Base-by-base conservation (phyloP, 2,888 invertebrate genomes). In the Erynnis tages region DNA sequence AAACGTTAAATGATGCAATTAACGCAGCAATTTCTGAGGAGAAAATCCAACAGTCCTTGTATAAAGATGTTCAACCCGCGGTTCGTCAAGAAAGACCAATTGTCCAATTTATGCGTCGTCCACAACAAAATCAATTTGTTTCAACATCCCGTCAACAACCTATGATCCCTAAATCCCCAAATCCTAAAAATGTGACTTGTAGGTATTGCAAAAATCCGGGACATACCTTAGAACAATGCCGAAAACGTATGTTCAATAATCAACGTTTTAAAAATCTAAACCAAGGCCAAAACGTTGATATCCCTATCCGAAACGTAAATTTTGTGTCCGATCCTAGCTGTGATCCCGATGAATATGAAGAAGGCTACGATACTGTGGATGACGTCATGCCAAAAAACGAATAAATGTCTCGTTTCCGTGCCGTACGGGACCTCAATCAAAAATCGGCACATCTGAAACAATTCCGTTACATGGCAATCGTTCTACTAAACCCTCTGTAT, bases 171-270 rank as follows among this genome's bases (percentile, higher is more conserved):
- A 7, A 27, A 2, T 7, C 8, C 7, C 27, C 27, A 27, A 27
- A 7, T 27, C 6, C 16, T 38, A 6, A 35, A 60, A 62, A 10
- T 64, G 60, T 14, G 16, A 16, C 2, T 34, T 34, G 16, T 16
- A 2, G 45, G 2, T 56, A 56, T 11, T 56, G 54, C 29, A 56
- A 59, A 53, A 17, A 8, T 1, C 32, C 38, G 2, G 56, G 55
- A 6, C 56, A 57, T 21, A 43, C 41, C 6, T 10, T 59, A 2
- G 52, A 54, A 30, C 19, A 49, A 2, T 59, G 54, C 17, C 43
- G 48, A 0, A 59, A 57, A 53, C 32, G 55, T 1, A 37, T 54
- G 19, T 57, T 43, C 37, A 55, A 55, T 13, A 59, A 56, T 11
- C 30, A 40, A 2, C 45, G 37, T 2, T 38, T 35, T 19, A 48